These are phyloP conservation scores for Baryphthengus martii DNA, from an alignment of 2,113 vertebrate genomes.

Conservation along the genomic window DNA sequence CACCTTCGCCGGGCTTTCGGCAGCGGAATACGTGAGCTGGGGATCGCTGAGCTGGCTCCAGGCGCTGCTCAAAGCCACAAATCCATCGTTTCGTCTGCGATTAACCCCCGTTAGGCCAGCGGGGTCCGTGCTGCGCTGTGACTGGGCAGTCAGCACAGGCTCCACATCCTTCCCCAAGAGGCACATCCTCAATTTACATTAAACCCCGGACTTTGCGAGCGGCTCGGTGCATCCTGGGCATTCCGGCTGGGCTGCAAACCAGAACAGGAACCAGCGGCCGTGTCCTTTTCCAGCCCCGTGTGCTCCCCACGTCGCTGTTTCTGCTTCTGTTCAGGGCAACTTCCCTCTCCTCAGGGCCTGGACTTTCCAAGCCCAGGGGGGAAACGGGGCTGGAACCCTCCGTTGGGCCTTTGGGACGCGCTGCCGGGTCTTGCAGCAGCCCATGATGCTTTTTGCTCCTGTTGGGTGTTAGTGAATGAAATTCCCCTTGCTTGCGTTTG, in stretches of 20 bases:
- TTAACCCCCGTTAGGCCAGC: neutral
- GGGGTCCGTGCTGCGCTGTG: neutral
- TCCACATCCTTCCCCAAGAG: neutral
- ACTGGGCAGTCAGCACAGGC: fast-evolving
- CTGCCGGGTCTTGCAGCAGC: fast-evolving
- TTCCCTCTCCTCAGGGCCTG: neutral
- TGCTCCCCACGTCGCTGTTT: neutral
- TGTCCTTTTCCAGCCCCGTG: neutral
- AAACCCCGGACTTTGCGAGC: neutral
- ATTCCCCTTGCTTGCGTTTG: too few species aligned
- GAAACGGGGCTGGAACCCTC: neutral
- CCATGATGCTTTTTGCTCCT: neutral
- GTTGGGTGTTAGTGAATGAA: neutral
- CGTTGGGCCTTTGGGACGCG: fast-evolving
- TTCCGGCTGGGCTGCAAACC: neutral
- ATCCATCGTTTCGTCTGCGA: neutral
- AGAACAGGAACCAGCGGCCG: neutral
- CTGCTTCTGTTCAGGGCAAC: neutral
- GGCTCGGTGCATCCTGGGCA: neutral
- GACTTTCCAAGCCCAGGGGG: fast-evolving
- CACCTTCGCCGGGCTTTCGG: neutral
- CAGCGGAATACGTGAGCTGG: neutral
- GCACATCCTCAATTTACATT: neutral
- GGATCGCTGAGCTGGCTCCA: neutral
- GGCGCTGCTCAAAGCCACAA: neutral